phyloP scores from a whole-genome alignment of 2,888 invertebrate genomes.

The Lomographa bimaculata region DNA sequence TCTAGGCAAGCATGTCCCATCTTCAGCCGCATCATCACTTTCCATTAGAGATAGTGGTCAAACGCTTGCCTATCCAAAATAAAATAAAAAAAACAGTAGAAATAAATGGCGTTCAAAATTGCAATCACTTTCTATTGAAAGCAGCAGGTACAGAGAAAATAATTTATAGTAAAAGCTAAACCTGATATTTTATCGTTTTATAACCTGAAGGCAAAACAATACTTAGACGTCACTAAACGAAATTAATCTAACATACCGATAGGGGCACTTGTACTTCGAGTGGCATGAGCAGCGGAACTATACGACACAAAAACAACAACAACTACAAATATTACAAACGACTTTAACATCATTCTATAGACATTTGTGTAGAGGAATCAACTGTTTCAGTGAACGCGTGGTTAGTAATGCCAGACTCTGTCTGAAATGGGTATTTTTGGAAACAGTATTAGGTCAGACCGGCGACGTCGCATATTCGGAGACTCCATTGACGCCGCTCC shows the following conservation, averaged over 20 bases:
- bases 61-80: too few relatives aligned
- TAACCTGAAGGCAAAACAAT: too few relatives aligned
- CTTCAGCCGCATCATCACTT: too few relatives aligned
- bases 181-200: too few relatives aligned
- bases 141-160: too few relatives aligned
- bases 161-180: too few relatives aligned
- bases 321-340: constrained; percentile 5
- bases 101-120: too few relatives aligned
- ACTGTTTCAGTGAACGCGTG: constrained; percentile 46
- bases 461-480: constrained; percentile 36
- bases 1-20: too few relatives aligned
- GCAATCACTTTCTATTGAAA: too few relatives aligned
- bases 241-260: constrained; percentile 51
- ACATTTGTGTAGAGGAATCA: constrained; percentile 28
- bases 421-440: constrained; percentile 75
- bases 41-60: too few relatives aligned
- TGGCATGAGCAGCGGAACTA: constrained; percentile 30
- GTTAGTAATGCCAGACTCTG: constrained; percentile 53
- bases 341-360: constrained; percentile 38
- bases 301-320: constrained; percentile 38
- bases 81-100: too few relatives aligned
- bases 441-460: constrained; percentile 74
- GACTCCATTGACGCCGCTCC: constrained; percentile 22
- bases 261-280: constrained; percentile 50
- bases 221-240: too few relatives aligned